Evolutionary conservation across 2,888 invertebrate genomes (phyloP).

Genomic region (Anorthoa munda): DNA sequence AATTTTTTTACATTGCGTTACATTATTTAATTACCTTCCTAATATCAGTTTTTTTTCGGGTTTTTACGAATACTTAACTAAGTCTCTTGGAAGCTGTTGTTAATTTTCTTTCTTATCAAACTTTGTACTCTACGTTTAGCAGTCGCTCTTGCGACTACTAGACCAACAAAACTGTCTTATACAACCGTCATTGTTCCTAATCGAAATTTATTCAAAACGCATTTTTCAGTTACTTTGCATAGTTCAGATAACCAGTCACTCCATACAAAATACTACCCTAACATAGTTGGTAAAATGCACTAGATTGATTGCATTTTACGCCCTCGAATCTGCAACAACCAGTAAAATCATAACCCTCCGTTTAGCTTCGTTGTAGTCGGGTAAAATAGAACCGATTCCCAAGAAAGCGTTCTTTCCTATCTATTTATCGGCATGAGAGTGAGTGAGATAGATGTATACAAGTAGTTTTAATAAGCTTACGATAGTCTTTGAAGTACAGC

Average conservation of each 20-base stretch:
- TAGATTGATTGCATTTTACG: too few species aligned
- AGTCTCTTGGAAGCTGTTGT: too few species aligned
- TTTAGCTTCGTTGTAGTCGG: too few species aligned
- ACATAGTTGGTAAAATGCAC: too few species aligned
- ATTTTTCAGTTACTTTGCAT: background rate
- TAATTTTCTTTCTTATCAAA: background rate
- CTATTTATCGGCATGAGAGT: conserved; percentile 10
- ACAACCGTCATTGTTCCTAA: background rate
- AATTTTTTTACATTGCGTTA: too few species aligned
- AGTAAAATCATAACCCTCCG: too few species aligned
- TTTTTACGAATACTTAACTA: too few species aligned
- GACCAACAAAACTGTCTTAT: too few species aligned
- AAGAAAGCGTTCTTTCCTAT: conserved; percentile 13
- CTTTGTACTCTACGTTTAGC: background rate
- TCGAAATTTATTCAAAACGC: background rate
- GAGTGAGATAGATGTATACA: conserved; percentile 30
- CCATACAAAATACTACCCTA: too few species aligned
- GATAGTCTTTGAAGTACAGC: conserved; percentile 45
- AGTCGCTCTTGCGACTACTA: background rate
- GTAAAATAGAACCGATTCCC: background rate
- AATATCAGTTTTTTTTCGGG: too few species aligned
- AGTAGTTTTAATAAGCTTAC: conserved; percentile 45
- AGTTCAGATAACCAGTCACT: too few species aligned
- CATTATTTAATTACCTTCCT: too few species aligned
- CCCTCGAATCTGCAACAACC: background rate